phyloP scores from a whole-genome alignment of 2,797 vertebrate genomes.

The Leptatherina wallacei region DNA sequence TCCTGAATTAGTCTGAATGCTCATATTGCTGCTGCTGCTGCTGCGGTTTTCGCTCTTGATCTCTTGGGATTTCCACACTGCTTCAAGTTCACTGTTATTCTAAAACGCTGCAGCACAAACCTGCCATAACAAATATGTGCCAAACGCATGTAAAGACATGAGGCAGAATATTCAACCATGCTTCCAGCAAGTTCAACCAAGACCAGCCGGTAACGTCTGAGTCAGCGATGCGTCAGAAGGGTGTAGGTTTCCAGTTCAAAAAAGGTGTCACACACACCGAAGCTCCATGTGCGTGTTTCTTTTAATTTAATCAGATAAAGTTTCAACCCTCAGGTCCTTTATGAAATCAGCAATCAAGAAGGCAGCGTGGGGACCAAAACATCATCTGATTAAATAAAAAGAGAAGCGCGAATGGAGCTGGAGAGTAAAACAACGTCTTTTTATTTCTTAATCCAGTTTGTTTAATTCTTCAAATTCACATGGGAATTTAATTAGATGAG shows the following conservation, averaged over 20 bases:
- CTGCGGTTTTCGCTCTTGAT: background rate
- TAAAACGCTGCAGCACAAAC: constrained; percentile 16
- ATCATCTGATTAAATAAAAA: background rate
- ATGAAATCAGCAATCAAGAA: background rate
- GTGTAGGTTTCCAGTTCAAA: background rate
- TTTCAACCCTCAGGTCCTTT: background rate
- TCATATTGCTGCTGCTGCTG: background rate
- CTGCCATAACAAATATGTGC: background rate
- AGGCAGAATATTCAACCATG: background rate
- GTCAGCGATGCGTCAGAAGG: background rate
- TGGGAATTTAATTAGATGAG: background rate
- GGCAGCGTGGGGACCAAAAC: background rate
- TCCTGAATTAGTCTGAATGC: background rate
- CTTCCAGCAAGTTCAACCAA: background rate
- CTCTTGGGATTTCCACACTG: too few species aligned
- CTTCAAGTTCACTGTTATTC: constrained; percentile 12
- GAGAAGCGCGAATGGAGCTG: background rate
- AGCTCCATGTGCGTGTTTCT: background rate
- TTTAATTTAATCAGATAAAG: background rate
- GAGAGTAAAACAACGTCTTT: background rate
- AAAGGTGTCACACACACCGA: background rate
- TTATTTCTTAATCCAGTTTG: background rate
- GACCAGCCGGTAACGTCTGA: constrained; percentile 1
- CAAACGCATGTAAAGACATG: background rate
- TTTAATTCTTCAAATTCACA: background rate